These are phyloP conservation scores for Microtus ochrogaster DNA, from an alignment of 2,113 vertebrate species.

Conservation along the genomic window DNA sequence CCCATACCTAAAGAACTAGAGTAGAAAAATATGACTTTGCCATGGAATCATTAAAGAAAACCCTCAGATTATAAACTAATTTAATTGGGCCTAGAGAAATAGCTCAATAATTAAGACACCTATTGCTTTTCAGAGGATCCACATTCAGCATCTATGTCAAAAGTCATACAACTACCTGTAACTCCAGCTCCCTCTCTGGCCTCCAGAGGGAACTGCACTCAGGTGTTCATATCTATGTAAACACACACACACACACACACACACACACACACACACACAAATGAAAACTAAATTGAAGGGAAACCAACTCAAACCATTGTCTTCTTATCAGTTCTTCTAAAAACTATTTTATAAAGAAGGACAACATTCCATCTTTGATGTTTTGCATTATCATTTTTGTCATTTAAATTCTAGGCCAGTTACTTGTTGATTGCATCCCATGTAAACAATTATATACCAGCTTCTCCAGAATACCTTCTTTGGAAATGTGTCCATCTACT, in stretches of 20 bases:
- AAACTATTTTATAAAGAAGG: not conserved
- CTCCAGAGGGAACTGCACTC: not conserved
- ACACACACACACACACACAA: not conserved
- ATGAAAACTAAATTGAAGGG: not conserved
- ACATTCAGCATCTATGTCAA: not conserved
- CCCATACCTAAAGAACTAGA: too few species aligned
- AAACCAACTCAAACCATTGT: not conserved
- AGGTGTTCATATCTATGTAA: not conserved
- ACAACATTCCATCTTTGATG: not conserved
- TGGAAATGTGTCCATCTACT: not conserved
- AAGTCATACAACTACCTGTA: not conserved
- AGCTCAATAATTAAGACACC: not conserved
- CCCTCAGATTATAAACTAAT: not conserved
- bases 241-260: not conserved
- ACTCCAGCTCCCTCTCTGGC: not conserved
- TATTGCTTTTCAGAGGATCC: not conserved
- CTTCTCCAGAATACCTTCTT: not conserved
- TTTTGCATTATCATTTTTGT: not conserved
- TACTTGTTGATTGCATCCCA: not conserved
- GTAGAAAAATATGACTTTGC: too few species aligned
- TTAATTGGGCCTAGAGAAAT: not conserved
- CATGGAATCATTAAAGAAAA: too few species aligned
- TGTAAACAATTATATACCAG: not conserved
- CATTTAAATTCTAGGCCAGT: not conserved
- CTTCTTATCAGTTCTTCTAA: not conserved